Conservation (phyloP, 2,888 invertebrate species). For the Trachelus troglodyta region DNA sequence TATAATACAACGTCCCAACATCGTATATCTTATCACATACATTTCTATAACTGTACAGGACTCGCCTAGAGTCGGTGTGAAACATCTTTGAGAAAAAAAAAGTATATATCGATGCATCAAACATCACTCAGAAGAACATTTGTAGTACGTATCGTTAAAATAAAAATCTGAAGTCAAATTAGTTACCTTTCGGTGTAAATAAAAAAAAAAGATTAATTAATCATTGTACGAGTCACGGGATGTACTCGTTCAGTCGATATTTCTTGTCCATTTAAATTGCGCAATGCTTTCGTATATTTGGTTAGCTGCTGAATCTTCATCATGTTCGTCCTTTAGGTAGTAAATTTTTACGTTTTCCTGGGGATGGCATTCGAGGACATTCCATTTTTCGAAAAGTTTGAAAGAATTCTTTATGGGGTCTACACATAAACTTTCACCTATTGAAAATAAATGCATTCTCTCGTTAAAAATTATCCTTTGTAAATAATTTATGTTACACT, state of each 20-base stretch:
- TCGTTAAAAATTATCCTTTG: neutral
- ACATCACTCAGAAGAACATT: neutral
- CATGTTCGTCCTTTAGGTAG: slow-evolving; percentile 55
- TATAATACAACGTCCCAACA: slow-evolving; percentile 18
- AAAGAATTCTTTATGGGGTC: slow-evolving; percentile 89
- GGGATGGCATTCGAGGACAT: slow-evolving; percentile 74
- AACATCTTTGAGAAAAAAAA: neutral
- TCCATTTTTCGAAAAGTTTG: slow-evolving; percentile 84
- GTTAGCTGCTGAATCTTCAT: slow-evolving; percentile 50
- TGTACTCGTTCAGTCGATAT: slow-evolving; percentile 40
- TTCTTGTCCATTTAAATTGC: slow-evolving; percentile 57
- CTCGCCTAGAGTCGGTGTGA: neutral
- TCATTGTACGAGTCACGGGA: slow-evolving; percentile 10
- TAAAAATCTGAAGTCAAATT: neutral
- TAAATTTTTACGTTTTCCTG: slow-evolving; percentile 56
- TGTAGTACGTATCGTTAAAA: neutral
- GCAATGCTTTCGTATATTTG: slow-evolving; percentile 53
- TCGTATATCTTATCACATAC: slow-evolving; percentile 20
- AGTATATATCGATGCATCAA: neutral
- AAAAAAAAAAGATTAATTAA: slow-evolving; percentile 23
- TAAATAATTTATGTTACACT: neutral
- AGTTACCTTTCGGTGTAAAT: neutral
- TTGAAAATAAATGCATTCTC: neutral
- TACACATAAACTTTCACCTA: slow-evolving; percentile 89
- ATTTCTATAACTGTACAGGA: neutral